phyloP scores from a whole-genome alignment of 2,888 invertebrate genomes.

The Melanostoma scalare region DNA sequence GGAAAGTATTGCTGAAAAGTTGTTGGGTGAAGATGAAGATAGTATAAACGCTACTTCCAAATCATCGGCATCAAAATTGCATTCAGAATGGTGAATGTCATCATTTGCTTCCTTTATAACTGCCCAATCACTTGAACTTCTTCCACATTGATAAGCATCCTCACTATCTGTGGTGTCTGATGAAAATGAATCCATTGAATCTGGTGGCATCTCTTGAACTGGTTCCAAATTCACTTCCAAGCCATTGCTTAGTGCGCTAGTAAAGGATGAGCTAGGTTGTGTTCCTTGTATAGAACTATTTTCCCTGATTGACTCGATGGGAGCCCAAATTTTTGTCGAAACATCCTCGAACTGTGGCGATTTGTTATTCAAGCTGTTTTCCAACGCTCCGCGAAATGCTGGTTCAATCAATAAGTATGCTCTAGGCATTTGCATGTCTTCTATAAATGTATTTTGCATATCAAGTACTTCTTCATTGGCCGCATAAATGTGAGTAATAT shows the following conservation, averaged over 20 bases:
- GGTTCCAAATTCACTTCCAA: slow-evolving; percentile 70
- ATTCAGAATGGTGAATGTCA: slow-evolving; percentile 6
- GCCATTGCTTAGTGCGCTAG: background rate
- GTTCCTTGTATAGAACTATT: slow-evolving; percentile 27
- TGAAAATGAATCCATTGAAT: slow-evolving; percentile 48
- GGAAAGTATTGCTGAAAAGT: background rate
- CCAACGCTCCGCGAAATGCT: slow-evolving; percentile 68
- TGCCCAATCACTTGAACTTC: slow-evolving; percentile 30
- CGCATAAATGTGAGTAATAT: slow-evolving; percentile 93
- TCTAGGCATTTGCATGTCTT: slow-evolving; percentile 89
- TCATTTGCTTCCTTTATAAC: background rate
- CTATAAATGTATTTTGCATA: slow-evolving; percentile 84
- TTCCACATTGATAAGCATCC: slow-evolving; percentile 15
- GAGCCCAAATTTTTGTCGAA: slow-evolving; percentile 47
- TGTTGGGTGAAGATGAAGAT: slow-evolving; percentile 10
- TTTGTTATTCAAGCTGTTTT: slow-evolving; percentile 71
- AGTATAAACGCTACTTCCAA: slow-evolving; percentile 33
- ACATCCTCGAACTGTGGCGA: slow-evolving; percentile 66
- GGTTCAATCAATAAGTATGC: slow-evolving; percentile 83
- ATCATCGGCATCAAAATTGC: slow-evolving; percentile 32
- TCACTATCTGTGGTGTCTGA: slow-evolving; percentile 68
- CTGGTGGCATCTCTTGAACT: slow-evolving; percentile 49
- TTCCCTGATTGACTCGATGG: slow-evolving; percentile 30
- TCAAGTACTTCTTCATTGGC: slow-evolving; percentile 91
- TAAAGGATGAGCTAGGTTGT: background rate